phyloP scores from a whole-genome alignment of 2,888 invertebrate genomes.

The Trichopria drosophilae region DNA sequence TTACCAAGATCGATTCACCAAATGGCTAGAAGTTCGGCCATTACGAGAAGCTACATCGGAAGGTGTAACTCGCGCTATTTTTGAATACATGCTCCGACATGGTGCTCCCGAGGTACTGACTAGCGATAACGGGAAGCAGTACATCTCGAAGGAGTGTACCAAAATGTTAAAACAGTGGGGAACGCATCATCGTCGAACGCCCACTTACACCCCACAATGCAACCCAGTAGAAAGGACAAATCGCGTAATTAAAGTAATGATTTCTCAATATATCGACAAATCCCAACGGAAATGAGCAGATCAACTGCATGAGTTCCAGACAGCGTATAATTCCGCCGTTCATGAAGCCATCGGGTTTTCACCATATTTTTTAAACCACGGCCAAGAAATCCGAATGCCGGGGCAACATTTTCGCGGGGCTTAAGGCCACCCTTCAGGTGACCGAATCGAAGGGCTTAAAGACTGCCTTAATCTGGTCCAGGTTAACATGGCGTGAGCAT shows the following conservation, averaged over 20 bases:
- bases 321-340: slow-evolving; percentile 33
- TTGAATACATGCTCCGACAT: slow-evolving; percentile 32
- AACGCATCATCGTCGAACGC: slow-evolving; percentile 33
- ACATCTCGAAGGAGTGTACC: slow-evolving; percentile 24
- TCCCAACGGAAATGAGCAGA: slow-evolving; percentile 41
- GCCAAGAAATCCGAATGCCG: too few species aligned
- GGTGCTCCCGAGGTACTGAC: slow-evolving; percentile 34
- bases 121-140: slow-evolving; percentile 39
- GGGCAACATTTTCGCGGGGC: background rate
- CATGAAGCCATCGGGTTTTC: slow-evolving; percentile 33
- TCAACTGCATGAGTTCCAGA: slow-evolving; percentile 27
- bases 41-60: slow-evolving; percentile 31
- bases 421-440: too few species aligned
- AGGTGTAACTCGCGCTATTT: slow-evolving; percentile 12
- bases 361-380: slow-evolving; percentile 35
- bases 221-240: too few species aligned
- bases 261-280: slow-evolving; percentile 38
- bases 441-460: too few species aligned
- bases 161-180: slow-evolving; percentile 9
- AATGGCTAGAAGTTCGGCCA: slow-evolving; percentile 29
- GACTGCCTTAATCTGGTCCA: background rate
- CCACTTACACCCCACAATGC: too few species aligned
- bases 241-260: slow-evolving; percentile 44
- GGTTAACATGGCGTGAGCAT: background rate
- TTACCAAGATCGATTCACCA: too few species aligned